These are phyloP conservation scores for Spodoptera littoralis DNA, from an alignment of 2,888 invertebrate genomes.

Conservation along the genomic window DNA sequence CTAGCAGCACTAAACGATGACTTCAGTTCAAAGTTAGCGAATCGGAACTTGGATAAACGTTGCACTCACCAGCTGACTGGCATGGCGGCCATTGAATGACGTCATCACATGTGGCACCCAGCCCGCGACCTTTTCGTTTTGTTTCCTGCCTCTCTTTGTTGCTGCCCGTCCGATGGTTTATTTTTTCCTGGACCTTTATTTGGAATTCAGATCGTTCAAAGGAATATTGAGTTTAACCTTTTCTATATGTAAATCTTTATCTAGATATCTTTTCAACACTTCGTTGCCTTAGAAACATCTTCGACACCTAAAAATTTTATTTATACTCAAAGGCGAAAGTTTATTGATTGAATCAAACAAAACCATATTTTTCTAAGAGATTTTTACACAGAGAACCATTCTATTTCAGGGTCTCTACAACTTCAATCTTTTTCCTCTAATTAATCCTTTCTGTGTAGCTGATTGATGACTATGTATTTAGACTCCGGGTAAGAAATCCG, in stretches of 20 bases:
- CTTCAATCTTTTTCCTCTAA: too few species aligned
- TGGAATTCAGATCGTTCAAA: conserved; percentile 17
- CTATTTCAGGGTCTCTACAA: too few species aligned
- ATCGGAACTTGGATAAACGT: conserved; percentile 48
- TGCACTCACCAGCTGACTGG: conserved; percentile 72
- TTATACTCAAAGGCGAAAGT: too few species aligned
- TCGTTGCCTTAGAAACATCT: too few species aligned
- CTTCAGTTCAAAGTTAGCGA: conserved; percentile 38
- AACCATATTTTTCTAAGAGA: too few species aligned
- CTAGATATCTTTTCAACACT: too few species aligned
- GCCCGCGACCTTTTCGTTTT: conserved; percentile 66
- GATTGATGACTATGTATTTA: too few species aligned
- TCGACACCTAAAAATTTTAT: too few species aligned
- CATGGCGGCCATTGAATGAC: conserved; percentile 67
- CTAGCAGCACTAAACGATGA: conserved; percentile 38
- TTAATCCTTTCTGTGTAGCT: too few species aligned
- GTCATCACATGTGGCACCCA: conserved; percentile 80
- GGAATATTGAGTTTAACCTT: conserved; percentile 21
- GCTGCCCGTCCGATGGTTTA: conserved; percentile 42
- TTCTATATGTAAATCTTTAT: not conserved
- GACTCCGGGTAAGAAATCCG: too few species aligned
- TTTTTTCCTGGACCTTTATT: conserved; percentile 54
- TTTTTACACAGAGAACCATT: too few species aligned
- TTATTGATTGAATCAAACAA: too few species aligned
- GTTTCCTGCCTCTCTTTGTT: conserved; percentile 66